These are phyloP conservation scores for Euwallacea fornicatus DNA, from an alignment of 1,140 invertebrate genomes.

Conservation along the genomic window DNA sequence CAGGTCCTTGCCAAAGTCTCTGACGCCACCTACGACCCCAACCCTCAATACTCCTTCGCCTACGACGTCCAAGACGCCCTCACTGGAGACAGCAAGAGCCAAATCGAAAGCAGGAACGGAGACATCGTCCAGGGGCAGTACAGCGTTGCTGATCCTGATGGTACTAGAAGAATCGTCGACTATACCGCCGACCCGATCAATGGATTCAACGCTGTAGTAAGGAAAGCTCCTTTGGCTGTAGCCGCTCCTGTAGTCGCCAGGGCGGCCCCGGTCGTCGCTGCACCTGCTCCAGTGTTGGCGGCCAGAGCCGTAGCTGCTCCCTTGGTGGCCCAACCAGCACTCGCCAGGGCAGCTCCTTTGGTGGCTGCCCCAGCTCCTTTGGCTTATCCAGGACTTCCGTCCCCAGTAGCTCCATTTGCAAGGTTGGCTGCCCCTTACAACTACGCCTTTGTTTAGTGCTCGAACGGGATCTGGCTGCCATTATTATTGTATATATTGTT, in stretches of 20 bases:
- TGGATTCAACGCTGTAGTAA: constrained; percentile 58
- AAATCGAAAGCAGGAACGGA: constrained; percentile 61
- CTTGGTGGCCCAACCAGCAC: constrained; percentile 10
- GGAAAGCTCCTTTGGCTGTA: constrained; percentile 46
- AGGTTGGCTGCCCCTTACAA: constrained; percentile 37
- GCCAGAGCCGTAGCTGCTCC: constrained; percentile 33
- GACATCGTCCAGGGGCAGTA: constrained; percentile 64
- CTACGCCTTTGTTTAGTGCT: constrained; percentile 30
- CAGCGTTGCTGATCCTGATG: constrained; percentile 32
- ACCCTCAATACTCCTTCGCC: constrained; percentile 60
- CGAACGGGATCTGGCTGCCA: background rate
- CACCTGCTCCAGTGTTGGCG: constrained; percentile 26
- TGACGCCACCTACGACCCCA: constrained; percentile 59
- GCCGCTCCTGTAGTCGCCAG: constrained; percentile 38
- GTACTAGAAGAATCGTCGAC: constrained; percentile 58
- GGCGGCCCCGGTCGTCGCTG: constrained; percentile 35
- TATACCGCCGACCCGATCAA: constrained; percentile 64
- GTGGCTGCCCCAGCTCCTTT: constrained; percentile 29
- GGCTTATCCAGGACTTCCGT: constrained; percentile 17
- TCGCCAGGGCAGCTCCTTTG: constrained; percentile 28
- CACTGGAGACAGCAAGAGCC: constrained; percentile 63
- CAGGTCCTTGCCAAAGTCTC: constrained; percentile 34
- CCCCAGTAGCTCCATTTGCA: constrained; percentile 44
- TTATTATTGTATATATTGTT: background rate
- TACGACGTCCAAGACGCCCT: constrained; percentile 62